Conservation (phyloP, 2,113 vertebrate genomes). For the Pteropus alecto region DNA sequence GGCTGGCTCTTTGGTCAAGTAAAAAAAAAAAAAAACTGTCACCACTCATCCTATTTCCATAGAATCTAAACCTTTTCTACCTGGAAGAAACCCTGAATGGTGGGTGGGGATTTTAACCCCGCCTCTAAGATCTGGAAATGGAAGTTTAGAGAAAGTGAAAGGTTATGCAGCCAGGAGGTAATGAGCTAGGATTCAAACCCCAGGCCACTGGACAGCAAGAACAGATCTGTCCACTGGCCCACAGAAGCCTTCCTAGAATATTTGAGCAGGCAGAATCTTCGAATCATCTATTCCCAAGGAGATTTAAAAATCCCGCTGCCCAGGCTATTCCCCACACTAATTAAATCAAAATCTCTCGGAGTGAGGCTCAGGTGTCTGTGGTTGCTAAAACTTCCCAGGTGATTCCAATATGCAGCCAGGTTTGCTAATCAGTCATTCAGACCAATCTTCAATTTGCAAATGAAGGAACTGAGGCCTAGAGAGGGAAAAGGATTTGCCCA, state of each 20-base stretch:
- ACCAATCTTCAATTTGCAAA: not conserved
- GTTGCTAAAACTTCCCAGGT: not conserved
- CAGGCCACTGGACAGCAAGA: not conserved
- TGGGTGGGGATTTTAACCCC: not conserved
- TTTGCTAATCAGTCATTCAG: not conserved
- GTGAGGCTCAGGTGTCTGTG: not conserved
- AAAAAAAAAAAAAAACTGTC: not conserved
- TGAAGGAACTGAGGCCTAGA: not conserved
- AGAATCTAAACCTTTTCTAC: not conserved
- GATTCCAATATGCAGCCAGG: not conserved
- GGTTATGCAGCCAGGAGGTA: not conserved
- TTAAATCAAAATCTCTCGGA: not conserved
- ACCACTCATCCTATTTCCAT: not conserved
- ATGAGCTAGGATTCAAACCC: not conserved
- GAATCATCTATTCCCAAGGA: not conserved
- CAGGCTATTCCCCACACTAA: not conserved
- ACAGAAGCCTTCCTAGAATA: not conserved
- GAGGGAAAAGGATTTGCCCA: not conserved
- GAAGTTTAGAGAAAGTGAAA: not conserved
- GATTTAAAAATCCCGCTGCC: not conserved
- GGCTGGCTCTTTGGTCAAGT: constrained; percentile 91
- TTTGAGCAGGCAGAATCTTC: not conserved
- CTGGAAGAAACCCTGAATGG: not conserved
- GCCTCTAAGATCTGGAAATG: not conserved
- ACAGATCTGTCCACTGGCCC: not conserved